Evolutionary conservation across 2,113 vertebrate species (phyloP).

Genomic region (Eretmodus cyanostictus): DNA sequence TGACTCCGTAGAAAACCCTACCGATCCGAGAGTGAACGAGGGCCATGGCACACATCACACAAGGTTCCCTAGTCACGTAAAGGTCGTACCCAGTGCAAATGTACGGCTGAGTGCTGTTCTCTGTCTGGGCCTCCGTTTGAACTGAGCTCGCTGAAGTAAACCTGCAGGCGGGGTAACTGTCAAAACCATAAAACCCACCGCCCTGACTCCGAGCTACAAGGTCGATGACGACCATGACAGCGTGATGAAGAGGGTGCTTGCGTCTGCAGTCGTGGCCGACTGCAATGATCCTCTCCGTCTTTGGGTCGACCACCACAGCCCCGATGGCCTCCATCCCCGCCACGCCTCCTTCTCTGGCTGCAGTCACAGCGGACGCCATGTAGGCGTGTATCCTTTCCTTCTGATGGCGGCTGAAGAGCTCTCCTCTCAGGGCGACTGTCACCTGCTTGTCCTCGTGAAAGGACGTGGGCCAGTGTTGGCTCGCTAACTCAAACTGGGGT

Average conservation of each 20-base stretch:
- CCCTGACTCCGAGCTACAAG: slow-evolving; percentile 80
- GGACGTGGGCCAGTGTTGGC: slow-evolving; percentile 78
- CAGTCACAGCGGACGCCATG: slow-evolving; percentile 74
- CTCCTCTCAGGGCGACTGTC: slow-evolving; percentile 65
- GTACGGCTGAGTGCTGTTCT: slow-evolving; percentile 57
- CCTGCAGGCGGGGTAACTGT: slow-evolving; percentile 58
- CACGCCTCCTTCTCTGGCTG: slow-evolving; percentile 46
- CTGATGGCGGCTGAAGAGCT: slow-evolving; percentile 66
- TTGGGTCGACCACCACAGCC: slow-evolving; percentile 72
- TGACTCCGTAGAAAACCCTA: slow-evolving; percentile 77
- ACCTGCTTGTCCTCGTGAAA: slow-evolving; percentile 82
- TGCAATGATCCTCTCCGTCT: slow-evolving; percentile 63
- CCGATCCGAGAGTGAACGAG: slow-evolving; percentile 82
- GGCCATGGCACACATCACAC: slow-evolving; percentile 86
- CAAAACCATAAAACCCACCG: slow-evolving; percentile 66
- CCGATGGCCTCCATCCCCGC: slow-evolving; percentile 73
- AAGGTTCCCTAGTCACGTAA: slow-evolving; percentile 83
- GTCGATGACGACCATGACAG: slow-evolving; percentile 84
- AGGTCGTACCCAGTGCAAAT: slow-evolving; percentile 85
- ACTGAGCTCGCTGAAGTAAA: not conserved
- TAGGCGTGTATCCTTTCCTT: slow-evolving; percentile 66
- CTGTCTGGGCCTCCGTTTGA: not conserved
- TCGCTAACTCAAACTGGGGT: slow-evolving; percentile 78
- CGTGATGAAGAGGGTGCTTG: slow-evolving; percentile 73
- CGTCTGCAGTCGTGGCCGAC: slow-evolving; percentile 74